Evolutionary conservation across 1,140 invertebrate genomes (phyloP), one percentile per base, ranked within the genome.

Genomic region (Drosophila punjabiensis): DNA sequence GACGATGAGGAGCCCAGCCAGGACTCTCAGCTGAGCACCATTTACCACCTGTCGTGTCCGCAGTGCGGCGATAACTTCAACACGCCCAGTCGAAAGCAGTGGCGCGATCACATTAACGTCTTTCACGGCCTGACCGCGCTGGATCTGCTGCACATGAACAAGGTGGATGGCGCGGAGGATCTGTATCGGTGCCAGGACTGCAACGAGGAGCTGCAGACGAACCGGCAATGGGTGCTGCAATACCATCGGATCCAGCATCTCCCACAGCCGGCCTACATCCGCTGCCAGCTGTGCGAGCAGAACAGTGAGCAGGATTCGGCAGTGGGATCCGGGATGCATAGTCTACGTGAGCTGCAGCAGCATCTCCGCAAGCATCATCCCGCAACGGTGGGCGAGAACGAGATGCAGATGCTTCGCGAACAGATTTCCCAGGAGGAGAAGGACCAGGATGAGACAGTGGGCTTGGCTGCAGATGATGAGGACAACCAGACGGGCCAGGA

Each of bases 41-140:
- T 79, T 0, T 92, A 79, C 58, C 81, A 71, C 3, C 39, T 92
- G 20, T 50, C 74, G 14, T 92, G 91, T 32, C 91, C 91, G 16
- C 88, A 92, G 32, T 92, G 91, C 53, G 91, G 91, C 6, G 80
- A 82, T 30, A 60, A 76, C 18, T 92, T 92, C 8, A 81, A 60
- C 24, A 84, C 77, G 7, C 53, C 60, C 63, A 81, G 37, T 20
- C 77, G 73, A 24, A 56, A 53, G 7, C 9, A 37, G 3, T 92
- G 87, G 91, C 84, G 82, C 11, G 70, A 92, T 59, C 91, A 92
- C 55, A 87, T 92, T 16, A 89, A 91, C 41, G 79, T 67, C 11
- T 45, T 78, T 18, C 91, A 92, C 37, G 76, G 75, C 9, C 58
- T 92, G 9, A 56, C 74, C 35, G 80, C 78, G 30, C 66, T 79